Conservation (phyloP, 1,140 invertebrate species). For the Lepidurus apus region DNA sequence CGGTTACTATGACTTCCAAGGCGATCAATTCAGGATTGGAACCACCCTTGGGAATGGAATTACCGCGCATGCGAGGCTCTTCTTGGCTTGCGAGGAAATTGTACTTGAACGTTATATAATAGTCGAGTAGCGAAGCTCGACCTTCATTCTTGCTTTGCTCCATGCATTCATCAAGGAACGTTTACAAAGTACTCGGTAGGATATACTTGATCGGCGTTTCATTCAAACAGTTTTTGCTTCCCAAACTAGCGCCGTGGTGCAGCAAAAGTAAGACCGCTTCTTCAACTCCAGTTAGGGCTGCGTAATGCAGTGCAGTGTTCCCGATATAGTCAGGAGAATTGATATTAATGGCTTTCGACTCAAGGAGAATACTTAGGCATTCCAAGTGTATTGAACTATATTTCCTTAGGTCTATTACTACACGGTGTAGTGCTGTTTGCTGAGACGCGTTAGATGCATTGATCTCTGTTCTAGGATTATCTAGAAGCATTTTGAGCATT, state of each 20-base stretch:
- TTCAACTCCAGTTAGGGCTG: conserved; percentile 47
- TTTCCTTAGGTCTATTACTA: conserved; percentile 25
- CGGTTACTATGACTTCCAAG: background rate
- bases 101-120: conserved; percentile 65
- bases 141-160: conserved; percentile 54
- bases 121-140: conserved; percentile 56
- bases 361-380: conserved; percentile 30
- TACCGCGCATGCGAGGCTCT: too few species aligned
- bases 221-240: conserved; percentile 58
- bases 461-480: background rate
- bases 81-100: background rate
- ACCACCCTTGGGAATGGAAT: conserved; percentile 38
- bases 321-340: conserved; percentile 60
- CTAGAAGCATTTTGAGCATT: conserved; percentile 55
- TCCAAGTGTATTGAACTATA: conserved; percentile 16
- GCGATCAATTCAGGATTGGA: background rate
- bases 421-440: conserved; percentile 51
- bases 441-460: conserved; percentile 13
- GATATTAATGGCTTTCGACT: conserved; percentile 37
- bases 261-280: conserved; percentile 57
- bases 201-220: conserved; percentile 64
- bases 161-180: conserved; percentile 64
- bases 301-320: conserved; percentile 75
- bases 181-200: conserved; percentile 55
- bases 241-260: conserved; percentile 62